Conservation (phyloP, 2,797 vertebrate species). For the Phaenicophaeus curvirostris region DNA sequence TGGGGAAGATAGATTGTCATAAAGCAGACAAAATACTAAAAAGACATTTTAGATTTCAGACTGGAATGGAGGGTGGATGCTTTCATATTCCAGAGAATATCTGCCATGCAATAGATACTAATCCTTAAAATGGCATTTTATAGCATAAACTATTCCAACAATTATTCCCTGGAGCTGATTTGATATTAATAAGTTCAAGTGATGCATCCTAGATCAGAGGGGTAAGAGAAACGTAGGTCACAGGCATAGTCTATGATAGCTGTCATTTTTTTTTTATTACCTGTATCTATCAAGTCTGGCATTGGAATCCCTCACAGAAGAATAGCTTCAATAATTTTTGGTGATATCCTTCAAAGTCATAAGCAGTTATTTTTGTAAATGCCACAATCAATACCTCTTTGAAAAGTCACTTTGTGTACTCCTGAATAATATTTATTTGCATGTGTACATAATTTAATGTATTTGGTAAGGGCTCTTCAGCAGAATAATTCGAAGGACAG, state of each 20-base stretch:
- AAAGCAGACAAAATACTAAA: not conserved
- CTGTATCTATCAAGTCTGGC: not conserved
- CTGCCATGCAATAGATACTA: not conserved
- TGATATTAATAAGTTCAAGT: not conserved
- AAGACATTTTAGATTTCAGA: not conserved
- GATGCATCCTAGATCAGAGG: not conserved
- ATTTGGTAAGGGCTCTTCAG: constrained; percentile 23
- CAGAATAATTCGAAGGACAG: constrained; percentile 37
- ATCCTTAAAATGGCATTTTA: not conserved
- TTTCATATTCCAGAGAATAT: not conserved
- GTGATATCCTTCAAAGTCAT: not conserved
- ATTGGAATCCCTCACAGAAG: not conserved
- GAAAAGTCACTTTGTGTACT: constrained; percentile 27
- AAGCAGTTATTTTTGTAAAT: not conserved
- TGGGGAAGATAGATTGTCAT: not conserved
- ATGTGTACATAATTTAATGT: not conserved
- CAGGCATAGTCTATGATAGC: not conserved
- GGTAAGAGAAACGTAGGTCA: not conserved
- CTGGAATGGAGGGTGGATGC: not conserved
- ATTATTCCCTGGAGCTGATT: not conserved
- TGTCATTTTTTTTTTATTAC: not conserved
- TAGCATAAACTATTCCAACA: not conserved
- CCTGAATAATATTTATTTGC: not conserved
- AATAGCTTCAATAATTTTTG: not conserved
- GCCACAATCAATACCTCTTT: not conserved